Evolutionary conservation across 2,797 vertebrate genomes (phyloP).

Genomic region (Pseudotriccus pelzelni): DNA sequence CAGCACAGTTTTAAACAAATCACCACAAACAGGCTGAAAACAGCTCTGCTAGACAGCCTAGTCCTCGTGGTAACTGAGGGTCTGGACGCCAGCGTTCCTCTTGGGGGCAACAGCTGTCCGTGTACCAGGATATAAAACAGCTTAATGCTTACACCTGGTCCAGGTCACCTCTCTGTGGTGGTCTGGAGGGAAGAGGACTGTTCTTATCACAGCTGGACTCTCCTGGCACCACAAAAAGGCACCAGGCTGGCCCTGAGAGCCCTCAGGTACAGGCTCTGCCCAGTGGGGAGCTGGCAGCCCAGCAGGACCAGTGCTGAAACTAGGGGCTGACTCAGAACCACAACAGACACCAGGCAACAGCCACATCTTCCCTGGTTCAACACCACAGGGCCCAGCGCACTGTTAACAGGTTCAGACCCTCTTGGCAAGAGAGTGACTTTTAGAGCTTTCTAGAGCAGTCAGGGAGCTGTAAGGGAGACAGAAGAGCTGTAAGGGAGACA

Average conservation of each 20-base stretch:
- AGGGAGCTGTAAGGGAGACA: neutral
- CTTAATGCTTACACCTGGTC: neutral
- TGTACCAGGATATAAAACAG: fast-evolving
- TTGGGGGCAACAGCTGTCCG: neutral
- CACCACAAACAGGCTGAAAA: neutral
- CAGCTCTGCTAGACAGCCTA: neutral
- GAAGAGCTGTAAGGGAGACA: neutral
- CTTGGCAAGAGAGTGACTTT: fast-evolving
- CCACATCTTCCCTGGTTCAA: neutral
- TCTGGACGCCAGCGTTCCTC: neutral
- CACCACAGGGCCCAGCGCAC: neutral
- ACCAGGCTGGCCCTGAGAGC: neutral
- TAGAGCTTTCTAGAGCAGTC: neutral
- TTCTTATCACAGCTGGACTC: neutral
- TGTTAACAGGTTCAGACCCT: fast-evolving
- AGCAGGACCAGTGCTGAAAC: neutral
- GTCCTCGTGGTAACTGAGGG: fast-evolving
- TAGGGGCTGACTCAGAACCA: neutral
- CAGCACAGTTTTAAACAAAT: neutral
- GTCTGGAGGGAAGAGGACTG: too few species aligned
- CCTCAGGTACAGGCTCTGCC: neutral
- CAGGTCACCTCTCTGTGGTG: neutral
- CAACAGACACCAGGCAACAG: fast-evolving
- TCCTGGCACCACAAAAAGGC: neutral
- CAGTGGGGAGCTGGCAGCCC: neutral